These are phyloP conservation scores for Struthidea cinerea DNA, from an alignment of 2,113 vertebrate genomes.

Conservation along the genomic window DNA sequence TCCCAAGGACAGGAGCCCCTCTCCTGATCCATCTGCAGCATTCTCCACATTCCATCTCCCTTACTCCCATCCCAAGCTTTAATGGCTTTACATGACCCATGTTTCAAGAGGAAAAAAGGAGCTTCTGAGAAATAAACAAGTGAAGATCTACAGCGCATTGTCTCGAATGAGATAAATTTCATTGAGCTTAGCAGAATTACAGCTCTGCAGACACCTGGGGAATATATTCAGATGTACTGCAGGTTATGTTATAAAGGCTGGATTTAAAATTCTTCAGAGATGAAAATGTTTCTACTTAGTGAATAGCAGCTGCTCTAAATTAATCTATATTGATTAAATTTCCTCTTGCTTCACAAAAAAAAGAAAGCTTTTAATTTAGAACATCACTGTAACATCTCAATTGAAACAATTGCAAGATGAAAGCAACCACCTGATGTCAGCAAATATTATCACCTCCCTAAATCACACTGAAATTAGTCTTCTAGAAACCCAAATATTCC, in stretches of 20 bases:
- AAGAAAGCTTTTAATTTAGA: constrained; percentile 38
- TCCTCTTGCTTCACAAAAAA: neutral
- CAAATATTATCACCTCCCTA: constrained; percentile 25
- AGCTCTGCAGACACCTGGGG: neutral
- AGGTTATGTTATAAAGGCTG: constrained; percentile 31
- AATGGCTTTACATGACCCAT: neutral
- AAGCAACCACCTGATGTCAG: constrained; percentile 10
- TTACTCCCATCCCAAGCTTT: neutral
- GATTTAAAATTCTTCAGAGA: constrained; percentile 48
- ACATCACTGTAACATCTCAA: neutral
- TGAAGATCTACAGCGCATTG: constrained; percentile 16
- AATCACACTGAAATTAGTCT: neutral
- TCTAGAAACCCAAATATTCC: neutral
- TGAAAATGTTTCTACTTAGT: constrained; percentile 9
- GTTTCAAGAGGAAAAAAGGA: neutral
- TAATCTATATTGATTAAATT: constrained; percentile 58
- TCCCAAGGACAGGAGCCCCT: neutral
- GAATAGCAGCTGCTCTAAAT: constrained; percentile 46
- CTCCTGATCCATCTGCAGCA: neutral
- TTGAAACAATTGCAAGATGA: constrained; percentile 22
- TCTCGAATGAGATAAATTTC: constrained; percentile 10
- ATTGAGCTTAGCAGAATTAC: constrained; percentile 22
- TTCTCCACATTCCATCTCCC: neutral
- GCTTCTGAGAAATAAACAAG: constrained; percentile 44
- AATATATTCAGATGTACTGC: constrained; percentile 30